A percentile compares a stretch with the other conserved stretches of the same genome.
Evolutionary conservation across 2,888 invertebrate genomes (phyloP).

Genomic region (Microctonus hyperodae): DNA sequence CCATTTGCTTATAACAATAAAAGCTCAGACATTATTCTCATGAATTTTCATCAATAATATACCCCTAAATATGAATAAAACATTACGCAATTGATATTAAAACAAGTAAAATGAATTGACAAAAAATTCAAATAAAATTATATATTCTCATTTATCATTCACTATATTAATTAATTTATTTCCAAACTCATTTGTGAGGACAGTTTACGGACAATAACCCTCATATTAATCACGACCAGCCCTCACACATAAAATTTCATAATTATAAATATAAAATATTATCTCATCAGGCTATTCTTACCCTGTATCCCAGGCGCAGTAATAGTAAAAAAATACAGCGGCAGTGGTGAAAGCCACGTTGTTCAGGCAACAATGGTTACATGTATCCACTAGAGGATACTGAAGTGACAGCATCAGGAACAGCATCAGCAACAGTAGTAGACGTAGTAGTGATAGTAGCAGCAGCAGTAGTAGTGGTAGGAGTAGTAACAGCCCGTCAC

Average conservation of each 20-base stretch:
- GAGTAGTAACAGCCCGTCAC: constrained; percentile 36
- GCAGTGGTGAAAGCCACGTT: constrained; percentile 5
- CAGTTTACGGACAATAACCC: constrained; percentile 22
- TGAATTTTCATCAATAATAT: not conserved
- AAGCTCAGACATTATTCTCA: not conserved
- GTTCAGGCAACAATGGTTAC: not conserved
- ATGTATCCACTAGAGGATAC: not conserved
- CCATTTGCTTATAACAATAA: not conserved
- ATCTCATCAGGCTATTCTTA: not conserved
- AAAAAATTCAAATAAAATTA: not conserved
- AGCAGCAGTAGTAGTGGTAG: constrained; percentile 15
- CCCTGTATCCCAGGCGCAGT: constrained; percentile 19
- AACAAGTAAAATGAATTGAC: not conserved
- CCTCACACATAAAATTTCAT: not conserved
- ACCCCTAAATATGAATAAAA: not conserved
- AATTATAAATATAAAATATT: constrained; percentile 6
- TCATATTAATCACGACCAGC: constrained; percentile 10
- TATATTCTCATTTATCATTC: not conserved
- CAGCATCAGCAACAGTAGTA: constrained; percentile 16
- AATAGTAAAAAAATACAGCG: constrained; percentile 1
- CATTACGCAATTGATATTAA: not conserved
- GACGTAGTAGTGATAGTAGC: constrained; percentile 26
- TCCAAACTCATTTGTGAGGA: not conserved
- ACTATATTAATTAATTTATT: not conserved
- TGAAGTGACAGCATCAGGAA: constrained; percentile 13